These are phyloP conservation scores for Sinodicranocentrus sp. DNA, from an alignment of 2,888 invertebrate genomes.

Conservation along the genomic window DNA sequence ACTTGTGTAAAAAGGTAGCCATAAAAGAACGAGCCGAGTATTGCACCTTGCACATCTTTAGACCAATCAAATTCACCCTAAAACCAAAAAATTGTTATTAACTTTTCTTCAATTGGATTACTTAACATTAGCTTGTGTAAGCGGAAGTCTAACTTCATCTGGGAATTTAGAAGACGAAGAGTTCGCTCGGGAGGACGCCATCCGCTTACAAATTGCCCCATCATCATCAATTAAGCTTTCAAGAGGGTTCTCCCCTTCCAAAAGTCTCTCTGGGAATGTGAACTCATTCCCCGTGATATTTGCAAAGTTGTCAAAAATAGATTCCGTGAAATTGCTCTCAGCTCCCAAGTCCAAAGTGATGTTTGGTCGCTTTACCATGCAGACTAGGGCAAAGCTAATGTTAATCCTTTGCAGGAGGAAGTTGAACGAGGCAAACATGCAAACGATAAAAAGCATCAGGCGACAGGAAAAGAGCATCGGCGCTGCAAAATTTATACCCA, in stretches of 20 bases:
- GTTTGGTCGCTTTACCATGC: constrained; percentile 80
- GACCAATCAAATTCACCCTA: constrained; percentile 81
- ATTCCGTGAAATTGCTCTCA: too few species aligned
- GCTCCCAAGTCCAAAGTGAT: constrained; percentile 10
- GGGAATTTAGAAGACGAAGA: constrained; percentile 4
- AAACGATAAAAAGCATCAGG: constrained; percentile 57
- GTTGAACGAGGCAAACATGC: constrained; percentile 72
- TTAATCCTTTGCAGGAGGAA: constrained; percentile 80
- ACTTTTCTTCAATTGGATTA: too few species aligned
- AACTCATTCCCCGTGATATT: neutral
- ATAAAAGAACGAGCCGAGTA: constrained; percentile 82
- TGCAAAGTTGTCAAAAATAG: neutral
- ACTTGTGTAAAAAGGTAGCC: constrained; percentile 79
- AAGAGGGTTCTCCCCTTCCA: neutral
- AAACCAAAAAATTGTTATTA: neutral
- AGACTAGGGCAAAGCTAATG: constrained; percentile 81
- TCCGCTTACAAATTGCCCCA: constrained; percentile 1
- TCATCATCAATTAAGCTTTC: constrained; percentile 14
- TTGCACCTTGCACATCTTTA: constrained; percentile 80
- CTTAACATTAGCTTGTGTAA: neutral
- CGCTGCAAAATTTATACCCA: constrained; percentile 48
- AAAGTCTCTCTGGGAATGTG: neutral
- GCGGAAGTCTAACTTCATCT: too few species aligned
- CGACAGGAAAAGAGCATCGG: constrained; percentile 68
- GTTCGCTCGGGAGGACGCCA: constrained; percentile 39